Evolutionary conservation across 2,797 vertebrate species (phyloP), one percentile per base, ranked within the genome.

Genomic region (Thalassophryne amazonica): DNA sequence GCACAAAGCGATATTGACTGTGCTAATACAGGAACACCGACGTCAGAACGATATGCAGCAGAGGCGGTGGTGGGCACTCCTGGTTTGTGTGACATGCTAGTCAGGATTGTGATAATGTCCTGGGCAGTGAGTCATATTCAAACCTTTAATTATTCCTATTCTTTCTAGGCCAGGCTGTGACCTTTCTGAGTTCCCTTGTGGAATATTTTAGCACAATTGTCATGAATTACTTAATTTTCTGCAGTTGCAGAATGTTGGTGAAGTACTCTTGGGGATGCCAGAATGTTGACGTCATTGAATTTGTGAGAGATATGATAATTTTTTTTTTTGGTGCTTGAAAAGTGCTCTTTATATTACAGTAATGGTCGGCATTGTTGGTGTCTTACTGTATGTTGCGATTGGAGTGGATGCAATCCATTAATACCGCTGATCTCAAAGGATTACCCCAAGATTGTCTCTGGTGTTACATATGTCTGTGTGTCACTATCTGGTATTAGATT

Each of bases 381-480:
- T 41, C 1, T 9, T 27, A 34, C 46, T 29, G 18, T 35, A 16
- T 54, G 52, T 45, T 58, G 47, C 14, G 15, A 54, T 37, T 40
- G 10, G 48, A 55, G 46, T 38, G 39, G 38, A 48, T 41, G 39
- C 43, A 43, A 54, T 72, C 36, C 62, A 56, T 47, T 73, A 60
- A 76, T 76, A 32, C 62, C 14, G 69, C 59, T 40, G 49, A 69
- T 72, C 77, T 80, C 64, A 47, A 47, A 79, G 82, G 77, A 87
- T 81, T 81, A 83, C 36, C 25, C 32, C 41, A 40, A 79, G 75
- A 80, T 73, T 65, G 69, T 78, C 69, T 68, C 5, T 6, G 32
- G 58, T 50, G 52, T 72, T 67, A 56, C 69, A 69, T 63, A 73
- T 72, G 76, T 66, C 74, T 66, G 55, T 20, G 51, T 70, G 78